Evolutionary conservation across 2,888 invertebrate species (phyloP).

Genomic region (Stomorhina lunata): DNA sequence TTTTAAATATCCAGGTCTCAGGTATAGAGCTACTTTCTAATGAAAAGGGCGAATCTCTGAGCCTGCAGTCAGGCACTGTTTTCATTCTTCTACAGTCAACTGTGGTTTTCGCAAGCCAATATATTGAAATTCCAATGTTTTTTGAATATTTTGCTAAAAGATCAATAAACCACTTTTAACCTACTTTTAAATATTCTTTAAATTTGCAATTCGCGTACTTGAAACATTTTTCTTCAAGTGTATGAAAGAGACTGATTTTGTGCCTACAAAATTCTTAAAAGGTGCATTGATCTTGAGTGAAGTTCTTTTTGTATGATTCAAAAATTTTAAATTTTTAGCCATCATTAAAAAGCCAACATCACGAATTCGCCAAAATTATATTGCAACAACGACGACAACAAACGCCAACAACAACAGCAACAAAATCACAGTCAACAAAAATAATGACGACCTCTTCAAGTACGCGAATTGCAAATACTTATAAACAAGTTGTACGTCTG

Average conservation of each 20-base stretch:
- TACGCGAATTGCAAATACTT: too few species aligned
- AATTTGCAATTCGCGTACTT: too few species aligned
- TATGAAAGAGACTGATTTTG: not conserved
- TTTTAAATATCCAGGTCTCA: too few species aligned
- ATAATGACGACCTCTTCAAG: conserved; percentile 36
- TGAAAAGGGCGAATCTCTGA: too few species aligned
- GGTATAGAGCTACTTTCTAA: too few species aligned
- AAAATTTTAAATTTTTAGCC: conserved; percentile 24
- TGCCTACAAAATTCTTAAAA: not conserved
- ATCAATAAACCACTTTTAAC: too few species aligned
- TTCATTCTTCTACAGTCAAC: too few species aligned
- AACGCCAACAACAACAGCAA: not conserved
- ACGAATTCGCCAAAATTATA: conserved; percentile 37
- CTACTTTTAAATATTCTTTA: too few species aligned
- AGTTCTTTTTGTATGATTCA: not conserved
- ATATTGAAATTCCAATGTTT: too few species aligned
- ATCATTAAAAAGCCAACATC: conserved; percentile 47
- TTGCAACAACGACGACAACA: not conserved
- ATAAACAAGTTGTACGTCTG: not conserved
- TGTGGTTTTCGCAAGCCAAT: too few species aligned
- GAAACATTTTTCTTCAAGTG: not conserved
- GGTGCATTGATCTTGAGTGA: conserved; percentile 6
- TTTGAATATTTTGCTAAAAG: too few species aligned
- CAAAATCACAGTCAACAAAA: not conserved
- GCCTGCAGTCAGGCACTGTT: too few species aligned